Evolutionary conservation across 2,797 vertebrate genomes (phyloP).

Genomic region (Fistularia tabacaria): DNA sequence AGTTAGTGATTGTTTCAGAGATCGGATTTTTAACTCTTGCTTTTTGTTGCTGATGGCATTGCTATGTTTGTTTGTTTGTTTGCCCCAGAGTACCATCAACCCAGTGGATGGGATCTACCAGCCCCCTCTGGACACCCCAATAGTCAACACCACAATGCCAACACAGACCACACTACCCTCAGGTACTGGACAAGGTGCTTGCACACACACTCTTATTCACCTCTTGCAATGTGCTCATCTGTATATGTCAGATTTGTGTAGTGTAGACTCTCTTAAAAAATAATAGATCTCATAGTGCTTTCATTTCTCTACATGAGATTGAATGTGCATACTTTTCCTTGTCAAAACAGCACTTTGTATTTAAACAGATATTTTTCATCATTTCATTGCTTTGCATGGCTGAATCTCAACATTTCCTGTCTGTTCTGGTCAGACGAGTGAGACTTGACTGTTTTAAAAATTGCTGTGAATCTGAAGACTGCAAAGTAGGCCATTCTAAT

Average conservation of each 20-base stretch:
- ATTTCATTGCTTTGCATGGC: not conserved
- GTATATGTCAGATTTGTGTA: not conserved
- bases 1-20: conserved; percentile 7
- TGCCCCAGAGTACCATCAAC: conserved; percentile 93
- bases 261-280: too few relatives aligned
- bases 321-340: too few relatives aligned
- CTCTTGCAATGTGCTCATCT: not conserved
- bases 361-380: not conserved
- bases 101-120: conserved; percentile 97
- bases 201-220: not conserved
- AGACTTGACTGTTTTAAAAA: conserved; percentile 25
- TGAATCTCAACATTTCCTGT: not conserved
- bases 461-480: conserved; percentile 23
- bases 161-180: conserved; percentile 90
- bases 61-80: conserved; percentile 40
- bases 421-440: conserved; percentile 17
- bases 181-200: conserved; percentile 82
- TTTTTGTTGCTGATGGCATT: conserved; percentile 25
- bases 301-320: too few relatives aligned
- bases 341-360: too few relatives aligned
- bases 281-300: too few relatives aligned
- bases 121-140: conserved; percentile 84
- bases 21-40: not conserved
- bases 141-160: conserved; percentile 88
- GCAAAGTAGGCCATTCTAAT: conserved; percentile 42